A percentile compares a stretch with the other conserved stretches of the same genome.
Conservation (phyloP, 2,797 vertebrate genomes). For the Eospalax fontanierii region DNA sequence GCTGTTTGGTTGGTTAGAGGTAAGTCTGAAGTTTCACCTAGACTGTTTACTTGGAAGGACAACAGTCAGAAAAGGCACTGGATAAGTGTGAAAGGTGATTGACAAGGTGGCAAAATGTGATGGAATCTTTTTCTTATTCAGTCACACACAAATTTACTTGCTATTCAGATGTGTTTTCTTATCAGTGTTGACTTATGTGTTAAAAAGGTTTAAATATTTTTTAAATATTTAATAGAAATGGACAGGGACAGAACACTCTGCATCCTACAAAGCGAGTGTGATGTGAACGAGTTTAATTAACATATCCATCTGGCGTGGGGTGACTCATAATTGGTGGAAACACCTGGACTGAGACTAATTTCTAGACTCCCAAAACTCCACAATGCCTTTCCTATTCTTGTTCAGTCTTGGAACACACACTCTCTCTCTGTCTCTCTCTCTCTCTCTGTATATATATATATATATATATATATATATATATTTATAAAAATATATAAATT, state of each 20-base stretch:
- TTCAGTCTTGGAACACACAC: not conserved
- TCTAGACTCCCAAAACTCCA: not conserved
- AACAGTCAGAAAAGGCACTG: not conserved
- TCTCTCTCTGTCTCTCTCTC: no score
- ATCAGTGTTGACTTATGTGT: not conserved
- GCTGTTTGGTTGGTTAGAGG: not conserved
- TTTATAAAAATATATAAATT: no score
- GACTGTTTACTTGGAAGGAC: not conserved
- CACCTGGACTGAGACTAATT: not conserved
- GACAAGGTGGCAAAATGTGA: not conserved
- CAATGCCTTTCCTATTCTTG: not conserved
- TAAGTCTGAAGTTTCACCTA: not conserved
- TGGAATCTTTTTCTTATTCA: not conserved
- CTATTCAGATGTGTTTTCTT: constrained; percentile 52
- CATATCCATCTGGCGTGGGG: not conserved
- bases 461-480: no score
- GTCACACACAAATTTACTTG: not conserved
- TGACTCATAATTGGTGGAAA: not conserved
- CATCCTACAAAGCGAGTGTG: not conserved
- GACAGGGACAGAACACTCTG: not conserved
- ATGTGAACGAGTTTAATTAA: not conserved
- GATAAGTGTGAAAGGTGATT: not conserved
- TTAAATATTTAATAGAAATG: not conserved
- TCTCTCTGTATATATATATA: no score
- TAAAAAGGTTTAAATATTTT: not conserved